Base-by-base conservation (phyloP, 2,113 vertebrate species). In the Phylloscopus whistleri region DNA sequence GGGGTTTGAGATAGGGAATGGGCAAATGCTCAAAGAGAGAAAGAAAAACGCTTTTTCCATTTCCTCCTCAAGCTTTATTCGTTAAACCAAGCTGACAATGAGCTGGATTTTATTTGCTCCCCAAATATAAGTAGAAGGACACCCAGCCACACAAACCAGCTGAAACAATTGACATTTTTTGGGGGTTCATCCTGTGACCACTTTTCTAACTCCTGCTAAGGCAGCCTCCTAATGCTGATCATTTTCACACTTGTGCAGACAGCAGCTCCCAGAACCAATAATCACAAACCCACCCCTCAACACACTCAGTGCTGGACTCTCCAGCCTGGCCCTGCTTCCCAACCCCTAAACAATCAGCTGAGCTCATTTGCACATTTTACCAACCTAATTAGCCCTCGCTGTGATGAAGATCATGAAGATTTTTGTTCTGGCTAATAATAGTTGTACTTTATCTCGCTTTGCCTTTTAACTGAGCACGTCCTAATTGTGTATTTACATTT, bases 401-500 rank as follows among this genome's bases (percentile, higher is more conserved):
- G 10, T 14, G 73, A 63, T 82, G 91, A 68, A 81, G 80, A 89
- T 43, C 1, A 2, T 39, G 85, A 75, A 95, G 79, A 39, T 64
- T 89, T 89, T 93, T 94, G 76, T 96, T 86, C 93, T 96, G 83
- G 66, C 80, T 92, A 68, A 84, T 93, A 94, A 96, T 78, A 93
- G 60, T 46, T 89, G 94, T 95, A 56, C 88, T 93, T 93, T 63
- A 30, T 97, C 83, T 95, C 49, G 75, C 90, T 87, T 93, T 89
- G 90, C 72, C 60, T 96, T 92, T 86, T 73, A 78, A 91, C 87
- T 90, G 51, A 93, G 60, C 81, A 13, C 7, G 48, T 33, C 75
- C 85, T 96, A 97, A 97, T 94, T 94, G 92, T 56, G 53, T 78
- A 72, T 95, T 93, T 96, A 60, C 73, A 63, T 97, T 97, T 88